Percentiles rank a stretch among this genome's conserved stretches.
Conservation (phyloP, 1,140 invertebrate genomes). For the Aplysia californica region DNA sequence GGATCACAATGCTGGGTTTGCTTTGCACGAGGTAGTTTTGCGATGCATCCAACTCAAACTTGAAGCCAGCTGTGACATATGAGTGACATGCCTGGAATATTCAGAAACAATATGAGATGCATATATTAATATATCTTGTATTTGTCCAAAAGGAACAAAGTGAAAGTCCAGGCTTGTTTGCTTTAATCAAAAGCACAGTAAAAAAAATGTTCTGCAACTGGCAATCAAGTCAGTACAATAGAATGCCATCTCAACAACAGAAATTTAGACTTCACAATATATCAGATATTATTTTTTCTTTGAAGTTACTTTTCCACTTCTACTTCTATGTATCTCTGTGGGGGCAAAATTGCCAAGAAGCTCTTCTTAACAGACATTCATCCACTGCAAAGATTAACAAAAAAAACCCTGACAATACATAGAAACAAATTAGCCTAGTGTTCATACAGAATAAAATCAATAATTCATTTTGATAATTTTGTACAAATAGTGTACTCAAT, state of each 20-base stretch:
- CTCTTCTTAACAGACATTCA: too few species aligned
- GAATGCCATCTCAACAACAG: neutral
- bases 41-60: slow-evolving; percentile 53
- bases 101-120: neutral
- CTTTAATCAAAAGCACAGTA: neutral
- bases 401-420: too few species aligned
- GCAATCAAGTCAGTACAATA: neutral
- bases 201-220: neutral
- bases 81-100: slow-evolving; percentile 73
- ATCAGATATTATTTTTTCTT: too few species aligned
- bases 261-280: too few species aligned
- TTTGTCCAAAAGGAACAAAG: neutral
- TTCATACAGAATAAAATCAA: too few species aligned
- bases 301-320: too few species aligned
- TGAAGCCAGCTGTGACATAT: slow-evolving; percentile 84
- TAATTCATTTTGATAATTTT: too few species aligned
- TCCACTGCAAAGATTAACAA: too few species aligned
- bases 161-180: neutral
- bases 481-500: too few species aligned
- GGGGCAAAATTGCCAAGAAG: too few species aligned
- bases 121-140: neutral
- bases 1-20: slow-evolving; percentile 46
- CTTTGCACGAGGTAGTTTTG: slow-evolving; percentile 41
- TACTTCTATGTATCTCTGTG: too few species aligned
- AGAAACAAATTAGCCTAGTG: too few species aligned